These are phyloP conservation scores for Euura saliciscinereae DNA, from an alignment of 1,140 invertebrate species.

Conservation along the genomic window DNA sequence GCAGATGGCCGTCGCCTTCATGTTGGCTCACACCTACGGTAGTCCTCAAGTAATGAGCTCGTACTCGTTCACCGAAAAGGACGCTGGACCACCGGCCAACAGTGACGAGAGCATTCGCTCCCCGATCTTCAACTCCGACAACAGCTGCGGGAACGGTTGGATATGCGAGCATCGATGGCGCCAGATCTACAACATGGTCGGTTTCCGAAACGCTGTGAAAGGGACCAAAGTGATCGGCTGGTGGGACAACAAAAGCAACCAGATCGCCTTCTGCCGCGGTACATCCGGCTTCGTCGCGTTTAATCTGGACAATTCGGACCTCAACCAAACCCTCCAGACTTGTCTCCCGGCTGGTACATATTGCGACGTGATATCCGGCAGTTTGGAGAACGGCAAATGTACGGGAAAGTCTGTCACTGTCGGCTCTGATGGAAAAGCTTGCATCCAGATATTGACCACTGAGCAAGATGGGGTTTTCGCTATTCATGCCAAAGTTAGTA, in stretches of 20 bases:
- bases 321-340: constrained; percentile 67
- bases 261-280: constrained; percentile 79
- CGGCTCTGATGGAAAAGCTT: constrained; percentile 57
- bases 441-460: constrained; percentile 57
- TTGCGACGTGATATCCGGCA: constrained; percentile 82
- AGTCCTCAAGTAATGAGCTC: constrained; percentile 80
- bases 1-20: constrained; percentile 78
- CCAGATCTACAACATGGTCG: constrained; percentile 78
- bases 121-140: constrained; percentile 68
- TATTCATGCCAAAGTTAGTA: constrained; percentile 58
- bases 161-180: constrained; percentile 69
- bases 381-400: constrained; percentile 58
- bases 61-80: constrained; percentile 63
- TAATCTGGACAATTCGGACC: constrained; percentile 36
- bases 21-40: constrained; percentile 85
- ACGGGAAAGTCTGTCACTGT: constrained; percentile 67
- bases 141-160: constrained; percentile 80
- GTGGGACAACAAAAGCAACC: constrained; percentile 77
- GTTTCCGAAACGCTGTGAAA: constrained; percentile 71
- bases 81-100: constrained; percentile 72
- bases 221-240: constrained; percentile 66
- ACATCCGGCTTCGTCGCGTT: constrained; percentile 69
- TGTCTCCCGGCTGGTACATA: constrained; percentile 79
- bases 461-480: constrained; percentile 70
- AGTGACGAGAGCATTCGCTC: constrained; percentile 67